These are phyloP conservation scores for Diachasmimorpha longicaudata DNA, from an alignment of 1,140 invertebrate species.

Conservation along the genomic window DNA sequence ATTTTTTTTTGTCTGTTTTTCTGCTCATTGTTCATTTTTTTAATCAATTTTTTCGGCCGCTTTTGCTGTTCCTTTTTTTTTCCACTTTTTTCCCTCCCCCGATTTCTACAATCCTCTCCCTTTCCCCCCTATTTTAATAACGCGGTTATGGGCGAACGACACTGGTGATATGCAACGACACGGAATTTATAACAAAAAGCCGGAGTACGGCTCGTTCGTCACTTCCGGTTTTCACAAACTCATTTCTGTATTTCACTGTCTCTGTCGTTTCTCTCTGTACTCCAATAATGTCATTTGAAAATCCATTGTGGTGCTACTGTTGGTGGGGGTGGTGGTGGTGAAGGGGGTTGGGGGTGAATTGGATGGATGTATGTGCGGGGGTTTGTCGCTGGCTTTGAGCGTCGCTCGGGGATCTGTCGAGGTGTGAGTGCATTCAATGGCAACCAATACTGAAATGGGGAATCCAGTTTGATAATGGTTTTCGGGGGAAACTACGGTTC, in stretches of 20 bases:
- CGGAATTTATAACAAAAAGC: constrained; percentile 2
- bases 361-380: not conserved
- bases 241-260: not conserved
- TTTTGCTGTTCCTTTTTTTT: no score
- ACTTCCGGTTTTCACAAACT: not conserved
- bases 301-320: not conserved
- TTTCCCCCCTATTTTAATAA: not conserved
- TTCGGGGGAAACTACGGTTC: not conserved
- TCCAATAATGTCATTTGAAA: constrained; percentile 9
- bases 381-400: not conserved
- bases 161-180: not conserved
- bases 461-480: not conserved
- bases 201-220: not conserved
- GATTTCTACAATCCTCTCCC: no score
- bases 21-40: constrained; percentile 6
- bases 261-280: not conserved
- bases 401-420: not conserved
- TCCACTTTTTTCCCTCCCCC: no score
- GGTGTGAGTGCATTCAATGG: not conserved
- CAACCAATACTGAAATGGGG: not conserved
- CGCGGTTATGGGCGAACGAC: not conserved
- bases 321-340: not conserved
- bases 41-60: not conserved
- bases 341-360: not conserved
- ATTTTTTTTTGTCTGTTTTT: not conserved